Percentiles rank a stretch among this genome's conserved stretches.
Evolutionary conservation across 2,113 vertebrate species (phyloP).

Genomic region (Gopherus flavomarginatus): DNA sequence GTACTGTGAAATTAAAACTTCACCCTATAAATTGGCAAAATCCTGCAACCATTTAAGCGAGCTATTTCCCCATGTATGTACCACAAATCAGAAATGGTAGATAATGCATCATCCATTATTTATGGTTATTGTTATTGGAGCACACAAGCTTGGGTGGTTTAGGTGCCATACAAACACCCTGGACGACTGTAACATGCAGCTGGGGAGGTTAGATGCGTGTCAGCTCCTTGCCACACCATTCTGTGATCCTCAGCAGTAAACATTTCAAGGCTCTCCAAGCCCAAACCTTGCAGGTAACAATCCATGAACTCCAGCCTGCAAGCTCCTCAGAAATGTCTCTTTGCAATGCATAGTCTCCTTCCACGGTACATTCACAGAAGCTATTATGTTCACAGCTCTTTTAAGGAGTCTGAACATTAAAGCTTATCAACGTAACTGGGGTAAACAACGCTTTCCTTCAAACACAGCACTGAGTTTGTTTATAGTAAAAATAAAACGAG

Average conservation of each 20-base stretch:
- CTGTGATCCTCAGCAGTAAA: not conserved
- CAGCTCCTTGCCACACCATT: not conserved
- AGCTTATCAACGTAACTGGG: not conserved
- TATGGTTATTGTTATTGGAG: not conserved
- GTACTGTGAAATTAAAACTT: constrained; percentile 7
- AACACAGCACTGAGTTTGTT: not conserved
- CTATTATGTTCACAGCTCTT: not conserved
- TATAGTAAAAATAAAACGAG: not conserved
- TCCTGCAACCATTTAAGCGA: not conserved
- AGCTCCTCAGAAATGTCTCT: not conserved
- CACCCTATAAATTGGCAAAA: not conserved
- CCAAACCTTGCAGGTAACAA: not conserved
- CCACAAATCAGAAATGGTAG: not conserved
- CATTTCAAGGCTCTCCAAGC: not conserved
- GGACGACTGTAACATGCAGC: not conserved
- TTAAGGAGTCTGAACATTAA: not conserved
- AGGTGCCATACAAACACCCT: not conserved
- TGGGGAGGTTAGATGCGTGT: not conserved
- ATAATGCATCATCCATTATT: not conserved
- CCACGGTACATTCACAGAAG: not conserved
- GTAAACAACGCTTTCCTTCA: not conserved
- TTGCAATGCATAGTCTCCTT: not conserved
- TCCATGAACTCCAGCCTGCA: not conserved
- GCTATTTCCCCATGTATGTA: not conserved
- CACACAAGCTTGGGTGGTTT: not conserved